Evolutionary conservation across 1,140 invertebrate genomes (phyloP), one percentile per base, ranked within the genome.

Genomic region (Steinernema khuongi): DNA sequence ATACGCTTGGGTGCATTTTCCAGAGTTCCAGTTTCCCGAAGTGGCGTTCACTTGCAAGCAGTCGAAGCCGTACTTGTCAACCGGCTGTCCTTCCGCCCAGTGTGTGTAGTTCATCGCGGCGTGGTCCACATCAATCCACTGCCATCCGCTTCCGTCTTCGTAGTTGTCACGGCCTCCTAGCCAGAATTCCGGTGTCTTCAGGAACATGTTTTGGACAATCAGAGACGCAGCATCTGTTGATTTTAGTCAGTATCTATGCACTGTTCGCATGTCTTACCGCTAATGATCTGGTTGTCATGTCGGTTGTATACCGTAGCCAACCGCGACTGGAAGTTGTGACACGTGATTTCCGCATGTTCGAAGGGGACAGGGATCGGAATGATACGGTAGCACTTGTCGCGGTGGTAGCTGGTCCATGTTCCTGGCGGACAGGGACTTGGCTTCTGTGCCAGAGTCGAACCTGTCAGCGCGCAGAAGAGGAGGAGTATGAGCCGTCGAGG

Each of bases 291-390:
- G 50, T 60, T 60, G 26, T 60, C 50, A 22, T 60, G 22, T 14
- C 22, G 11, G 50, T 60, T 60, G 22, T 14, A 60, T 26, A 60
- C 50, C 50, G 50, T 60, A 60, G 50, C 50, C 50, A 60, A 60
- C 14, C 50, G 50, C 50, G 50, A 60, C 22, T 60, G 50, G 50
- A 60, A 60, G 19, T 60, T 60, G 50, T 60, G 50, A 60, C 50
- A 60, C 22, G 50, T 60, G 22, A 60, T 60, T 22, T 60, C 50
- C 50, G 50, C 50, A 22, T 60, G 50, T 26, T 60, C 50, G 19
- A 60, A 60, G 50, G 50, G 26, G 4, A 60, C 50, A 22, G 50
- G 14, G 22, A 60, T 60, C 11, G 50, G 50, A 60, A 60, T 26
- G 4, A 60, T 22, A 14, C 50, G 50, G 50, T n/a, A 60, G 50